Evolutionary conservation across 2,888 invertebrate genomes (phyloP).

Genomic region (Siphonodentalium dalli): DNA sequence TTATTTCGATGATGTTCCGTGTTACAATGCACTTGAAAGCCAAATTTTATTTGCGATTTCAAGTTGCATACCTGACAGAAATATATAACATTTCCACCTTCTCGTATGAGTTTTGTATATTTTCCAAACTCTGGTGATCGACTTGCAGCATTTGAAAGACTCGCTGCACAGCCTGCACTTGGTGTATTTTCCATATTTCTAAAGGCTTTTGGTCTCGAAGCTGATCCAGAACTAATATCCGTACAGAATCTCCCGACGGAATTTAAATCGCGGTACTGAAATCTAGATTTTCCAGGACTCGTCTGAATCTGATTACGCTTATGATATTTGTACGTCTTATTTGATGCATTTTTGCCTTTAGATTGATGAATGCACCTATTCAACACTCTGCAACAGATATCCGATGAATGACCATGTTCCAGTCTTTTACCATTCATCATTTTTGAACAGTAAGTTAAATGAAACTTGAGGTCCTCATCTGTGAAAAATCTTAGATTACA

Average conservation of each 20-base stretch:
- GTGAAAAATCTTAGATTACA: conserved; percentile 45
- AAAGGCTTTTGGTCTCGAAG: neutral
- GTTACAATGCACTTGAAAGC: conserved; percentile 44
- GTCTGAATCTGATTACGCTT: too few species aligned
- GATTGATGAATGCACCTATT: neutral
- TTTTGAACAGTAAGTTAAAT: conserved; percentile 28
- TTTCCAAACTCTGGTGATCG: conserved; percentile 49
- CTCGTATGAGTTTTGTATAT: conserved; percentile 46
- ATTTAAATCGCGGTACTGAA: too few species aligned
- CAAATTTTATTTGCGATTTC: conserved; percentile 46
- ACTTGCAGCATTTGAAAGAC: conserved; percentile 29
- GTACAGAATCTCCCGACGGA: too few species aligned
- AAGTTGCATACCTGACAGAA: conserved; percentile 54
- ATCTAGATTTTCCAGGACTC: too few species aligned
- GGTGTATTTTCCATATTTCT: neutral
- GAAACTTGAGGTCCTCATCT: conserved; percentile 39
- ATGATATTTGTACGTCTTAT: too few species aligned
- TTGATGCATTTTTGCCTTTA: conserved; percentile 14
- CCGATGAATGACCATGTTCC: too few species aligned
- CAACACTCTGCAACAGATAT: neutral
- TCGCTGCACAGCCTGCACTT: neutral
- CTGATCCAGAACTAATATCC: too few species aligned
- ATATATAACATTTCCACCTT: conserved; percentile 52
- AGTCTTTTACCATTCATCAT: conserved; percentile 2
- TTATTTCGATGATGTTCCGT: conserved; percentile 35